Conservation (phyloP, 2,797 vertebrate species). For the Triplophysa bombifrons region DNA sequence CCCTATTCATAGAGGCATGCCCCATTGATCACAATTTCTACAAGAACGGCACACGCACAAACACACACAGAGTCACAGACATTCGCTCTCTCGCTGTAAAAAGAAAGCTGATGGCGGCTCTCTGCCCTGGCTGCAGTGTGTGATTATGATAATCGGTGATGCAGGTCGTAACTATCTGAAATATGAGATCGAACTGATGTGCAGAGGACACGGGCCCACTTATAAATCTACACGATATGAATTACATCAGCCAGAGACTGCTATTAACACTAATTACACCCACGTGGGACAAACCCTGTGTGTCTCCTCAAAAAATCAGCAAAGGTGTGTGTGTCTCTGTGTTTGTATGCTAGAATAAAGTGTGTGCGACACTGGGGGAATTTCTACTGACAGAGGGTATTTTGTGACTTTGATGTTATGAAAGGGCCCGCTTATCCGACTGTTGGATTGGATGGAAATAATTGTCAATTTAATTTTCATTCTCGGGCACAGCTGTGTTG, state of each 20-base stretch:
- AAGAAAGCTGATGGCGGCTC: background rate
- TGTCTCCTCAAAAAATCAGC: constrained; percentile 38
- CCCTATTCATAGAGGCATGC: background rate
- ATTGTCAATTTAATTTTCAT: constrained; percentile 26
- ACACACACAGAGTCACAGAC: background rate
- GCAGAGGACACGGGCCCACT: constrained; percentile 60
- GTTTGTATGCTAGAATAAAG: constrained; percentile 6
- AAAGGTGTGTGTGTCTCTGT: constrained; percentile 40
- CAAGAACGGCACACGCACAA: background rate
- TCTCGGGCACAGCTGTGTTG: constrained; percentile 14
- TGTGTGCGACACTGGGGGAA: background rate
- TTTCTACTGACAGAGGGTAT: constrained; percentile 16
- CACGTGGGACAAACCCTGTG: constrained; percentile 56
- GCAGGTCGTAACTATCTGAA: constrained; percentile 24
- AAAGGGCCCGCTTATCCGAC: constrained; percentile 15
- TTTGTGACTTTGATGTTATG: constrained; percentile 24
- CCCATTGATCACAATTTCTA: constrained; percentile 12
- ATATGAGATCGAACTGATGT: constrained; percentile 34
- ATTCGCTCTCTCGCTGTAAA: background rate
- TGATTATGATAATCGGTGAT: constrained; percentile 26
- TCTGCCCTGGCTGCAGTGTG: background rate
- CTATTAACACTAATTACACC: constrained; percentile 73
- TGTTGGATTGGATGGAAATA: constrained; percentile 28
- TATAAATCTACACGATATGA: constrained; percentile 64
- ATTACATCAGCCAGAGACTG: constrained; percentile 61